Evolutionary conservation across 1,140 invertebrate species (phyloP).

Genomic region (Drosophila pruinosa): DNA sequence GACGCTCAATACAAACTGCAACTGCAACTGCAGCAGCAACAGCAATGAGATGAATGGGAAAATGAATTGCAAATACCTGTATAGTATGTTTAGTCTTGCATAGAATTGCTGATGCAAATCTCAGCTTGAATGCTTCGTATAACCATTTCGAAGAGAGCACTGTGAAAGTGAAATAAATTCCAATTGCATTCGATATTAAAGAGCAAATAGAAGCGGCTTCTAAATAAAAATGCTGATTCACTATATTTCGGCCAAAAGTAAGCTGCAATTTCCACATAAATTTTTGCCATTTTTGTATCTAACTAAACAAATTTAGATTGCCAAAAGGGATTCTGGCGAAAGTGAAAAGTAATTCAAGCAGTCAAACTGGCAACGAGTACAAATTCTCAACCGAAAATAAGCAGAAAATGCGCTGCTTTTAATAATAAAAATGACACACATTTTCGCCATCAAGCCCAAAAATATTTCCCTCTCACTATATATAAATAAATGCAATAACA

Average conservation of each 20-base stretch:
- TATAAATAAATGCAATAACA: slow-evolving; percentile 64
- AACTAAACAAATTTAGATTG: not conserved
- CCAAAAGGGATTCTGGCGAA: not conserved
- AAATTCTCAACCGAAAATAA: slow-evolving; percentile 19
- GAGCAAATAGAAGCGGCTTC: not conserved
- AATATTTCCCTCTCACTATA: slow-evolving; percentile 30
- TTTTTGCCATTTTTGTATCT: not conserved
- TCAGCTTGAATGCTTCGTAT: not conserved
- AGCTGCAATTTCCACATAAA: too few relatives aligned
- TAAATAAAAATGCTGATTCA: too few relatives aligned
- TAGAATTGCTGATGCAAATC: not conserved
- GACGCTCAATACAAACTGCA: not conserved
- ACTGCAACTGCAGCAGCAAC: not conserved
- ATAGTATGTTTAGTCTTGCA: not conserved
- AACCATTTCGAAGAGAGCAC: not conserved
- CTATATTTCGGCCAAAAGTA: too few relatives aligned
- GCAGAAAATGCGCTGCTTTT: slow-evolving; percentile 55
- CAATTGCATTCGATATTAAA: not conserved
- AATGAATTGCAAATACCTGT: not conserved
- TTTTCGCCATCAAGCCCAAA: slow-evolving; percentile 38
- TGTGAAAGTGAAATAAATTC: not conserved
- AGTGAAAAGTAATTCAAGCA: slow-evolving; percentile 16
- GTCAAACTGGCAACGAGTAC: not conserved
- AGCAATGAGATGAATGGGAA: not conserved
- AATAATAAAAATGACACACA: slow-evolving; percentile 80